phyloP scores from a whole-genome alignment of 2,888 invertebrate genomes.

The Chrysolina americana region DNA sequence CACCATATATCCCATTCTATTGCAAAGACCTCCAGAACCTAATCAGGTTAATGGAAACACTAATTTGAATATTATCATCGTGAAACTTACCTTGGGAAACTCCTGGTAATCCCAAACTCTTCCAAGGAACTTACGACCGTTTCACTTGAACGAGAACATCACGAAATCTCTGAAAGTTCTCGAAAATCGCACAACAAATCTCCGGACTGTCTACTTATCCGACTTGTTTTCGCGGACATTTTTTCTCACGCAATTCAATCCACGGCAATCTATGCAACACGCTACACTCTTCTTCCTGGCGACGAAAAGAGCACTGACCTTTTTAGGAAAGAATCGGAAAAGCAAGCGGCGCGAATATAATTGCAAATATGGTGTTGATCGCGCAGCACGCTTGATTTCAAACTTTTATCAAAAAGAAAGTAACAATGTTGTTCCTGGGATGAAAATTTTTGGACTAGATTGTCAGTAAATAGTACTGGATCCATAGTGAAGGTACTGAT shows the following conservation, averaged over 20 bases:
- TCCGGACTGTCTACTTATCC: not conserved
- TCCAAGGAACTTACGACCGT: too few relatives aligned
- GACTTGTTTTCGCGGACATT: constrained; percentile 24
- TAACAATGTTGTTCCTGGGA: too few relatives aligned
- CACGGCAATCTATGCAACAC: constrained; percentile 31
- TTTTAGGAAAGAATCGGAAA: constrained; percentile 34
- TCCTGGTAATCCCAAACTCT: too few relatives aligned
- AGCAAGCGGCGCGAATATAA: constrained; percentile 17
- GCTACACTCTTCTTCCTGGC: constrained; percentile 28
- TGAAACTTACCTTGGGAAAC: too few relatives aligned
- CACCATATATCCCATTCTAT: too few relatives aligned
- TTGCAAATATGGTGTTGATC: not conserved
- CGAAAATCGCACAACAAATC: not conserved
- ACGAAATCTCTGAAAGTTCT: not conserved
- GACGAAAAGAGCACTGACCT: constrained; percentile 43
- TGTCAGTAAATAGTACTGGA: too few relatives aligned
- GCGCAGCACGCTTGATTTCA: constrained; percentile 1
- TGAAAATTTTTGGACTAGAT: too few relatives aligned
- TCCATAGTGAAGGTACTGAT: too few relatives aligned
- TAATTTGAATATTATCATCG: too few relatives aligned
- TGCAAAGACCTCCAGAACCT: too few relatives aligned
- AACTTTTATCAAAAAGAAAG: not conserved
- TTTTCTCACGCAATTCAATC: constrained; percentile 20
- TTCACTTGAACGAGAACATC: not conserved
- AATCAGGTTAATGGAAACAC: too few relatives aligned